Conservation (phyloP, 2,888 invertebrate genomes). For the Platerodrilus igneus region DNA sequence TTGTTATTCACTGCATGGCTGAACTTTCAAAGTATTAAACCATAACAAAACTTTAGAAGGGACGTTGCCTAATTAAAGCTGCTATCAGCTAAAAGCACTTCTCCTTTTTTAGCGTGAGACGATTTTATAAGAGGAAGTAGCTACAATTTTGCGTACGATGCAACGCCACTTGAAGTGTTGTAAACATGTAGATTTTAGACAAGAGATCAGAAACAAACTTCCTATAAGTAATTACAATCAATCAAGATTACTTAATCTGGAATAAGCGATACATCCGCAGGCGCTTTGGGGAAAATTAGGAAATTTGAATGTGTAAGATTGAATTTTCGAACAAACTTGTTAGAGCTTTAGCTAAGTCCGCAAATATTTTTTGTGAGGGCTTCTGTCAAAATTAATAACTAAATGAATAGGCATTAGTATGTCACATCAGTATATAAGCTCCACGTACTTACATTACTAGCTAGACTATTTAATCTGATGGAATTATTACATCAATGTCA, state of each 20-base stretch:
- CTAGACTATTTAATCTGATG: too few relatives aligned
- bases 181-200: conserved; percentile 45
- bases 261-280: conserved; percentile 28
- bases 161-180: conserved; percentile 13
- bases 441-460: too few relatives aligned
- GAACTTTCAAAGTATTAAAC: conserved; percentile 44
- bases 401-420: too few relatives aligned
- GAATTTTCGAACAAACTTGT: too few relatives aligned
- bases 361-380: too few relatives aligned
- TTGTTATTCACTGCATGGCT: conserved; percentile 47
- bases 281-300: conserved; percentile 23
- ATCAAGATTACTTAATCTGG: conserved; percentile 42
- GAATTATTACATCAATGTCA: too few relatives aligned
- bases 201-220: conserved; percentile 48
- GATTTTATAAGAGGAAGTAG: conserved; percentile 12
- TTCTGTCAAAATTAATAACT: too few relatives aligned
- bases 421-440: too few relatives aligned
- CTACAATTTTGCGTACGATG: conserved; percentile 11
- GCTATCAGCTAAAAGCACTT: conserved; percentile 7
- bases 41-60: conserved; percentile 43
- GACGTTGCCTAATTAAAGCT: conserved; percentile 27
- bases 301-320: too few relatives aligned
- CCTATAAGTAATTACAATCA: conserved; percentile 48
- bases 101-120: conserved; percentile 7
- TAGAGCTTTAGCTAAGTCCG: too few relatives aligned